Percentiles rank a stretch among this genome's conserved stretches.
These are phyloP conservation scores for Maniola hyperantus DNA, from an alignment of 2,888 invertebrate genomes.

Conservation along the genomic window DNA sequence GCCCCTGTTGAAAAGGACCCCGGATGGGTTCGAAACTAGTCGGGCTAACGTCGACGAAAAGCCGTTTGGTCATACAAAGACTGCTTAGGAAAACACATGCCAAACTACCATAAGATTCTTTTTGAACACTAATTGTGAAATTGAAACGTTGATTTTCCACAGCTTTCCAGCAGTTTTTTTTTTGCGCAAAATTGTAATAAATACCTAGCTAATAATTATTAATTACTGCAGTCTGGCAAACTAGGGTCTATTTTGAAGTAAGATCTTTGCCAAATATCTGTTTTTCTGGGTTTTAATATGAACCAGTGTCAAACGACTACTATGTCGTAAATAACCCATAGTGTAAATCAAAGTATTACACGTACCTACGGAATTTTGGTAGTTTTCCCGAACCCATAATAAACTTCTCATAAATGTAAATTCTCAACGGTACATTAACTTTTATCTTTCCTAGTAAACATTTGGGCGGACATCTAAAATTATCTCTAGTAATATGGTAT, in stretches of 20 bases:
- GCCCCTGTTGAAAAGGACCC: no score
- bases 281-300: not conserved
- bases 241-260: not conserved
- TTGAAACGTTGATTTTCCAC: not conserved
- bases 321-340: slow-evolving; percentile 2
- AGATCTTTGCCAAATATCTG: not conserved
- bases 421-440: slow-evolving; percentile 56
- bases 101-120: not conserved
- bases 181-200: not conserved
- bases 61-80: no score
- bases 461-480: slow-evolving; percentile 60
- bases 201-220: no score
- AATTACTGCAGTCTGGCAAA: not conserved
- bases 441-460: slow-evolving; percentile 60
- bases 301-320: slow-evolving; percentile 19
- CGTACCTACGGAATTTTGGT: slow-evolving; percentile 25
- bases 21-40: no score
- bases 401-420: slow-evolving; percentile 43
- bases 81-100: not conserved
- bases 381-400: slow-evolving; percentile 39
- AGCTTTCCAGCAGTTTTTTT: not conserved
- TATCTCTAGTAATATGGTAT: slow-evolving; percentile 58
- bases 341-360: slow-evolving; percentile 22
- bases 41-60: no score
- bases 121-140: not conserved